Percentiles rank a stretch among this genome's conserved stretches.
phyloP scores from a whole-genome alignment of 2,888 invertebrate genomes.

The Cacoxenus indagator region DNA sequence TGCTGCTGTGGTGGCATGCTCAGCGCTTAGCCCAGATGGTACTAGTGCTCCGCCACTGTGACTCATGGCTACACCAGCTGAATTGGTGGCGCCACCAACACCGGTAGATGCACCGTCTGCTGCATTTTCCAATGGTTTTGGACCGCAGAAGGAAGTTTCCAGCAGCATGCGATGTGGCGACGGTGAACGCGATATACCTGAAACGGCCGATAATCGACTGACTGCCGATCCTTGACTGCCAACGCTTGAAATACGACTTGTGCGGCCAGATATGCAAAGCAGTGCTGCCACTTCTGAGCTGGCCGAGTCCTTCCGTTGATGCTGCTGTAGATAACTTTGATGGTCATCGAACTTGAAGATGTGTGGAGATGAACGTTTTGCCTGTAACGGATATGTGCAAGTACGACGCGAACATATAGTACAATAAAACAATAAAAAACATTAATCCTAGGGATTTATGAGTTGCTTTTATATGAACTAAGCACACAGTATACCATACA shows the following conservation, averaged over 20 bases:
- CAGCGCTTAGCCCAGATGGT: conserved; percentile 38
- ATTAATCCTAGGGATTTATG: no score
- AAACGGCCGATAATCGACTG: conserved; percentile 74
- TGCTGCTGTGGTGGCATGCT: conserved; percentile 73
- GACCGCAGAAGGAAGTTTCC: conserved; percentile 92
- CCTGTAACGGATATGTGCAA: conserved; percentile 36
- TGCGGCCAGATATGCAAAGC: conserved; percentile 82
- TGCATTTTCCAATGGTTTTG: conserved; percentile 77
- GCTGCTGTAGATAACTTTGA: conserved; percentile 72
- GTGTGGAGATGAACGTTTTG: conserved; percentile 69
- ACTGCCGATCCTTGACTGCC: conserved; percentile 83
- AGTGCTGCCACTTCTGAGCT: conserved; percentile 84
- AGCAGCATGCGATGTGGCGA: conserved; percentile 92
- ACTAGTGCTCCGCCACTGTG: conserved; percentile 42
- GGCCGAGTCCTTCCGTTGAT: conserved; percentile 80
- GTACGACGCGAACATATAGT: not conserved
- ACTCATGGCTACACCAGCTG: conserved; percentile 44
- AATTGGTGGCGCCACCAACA: conserved; percentile 38
- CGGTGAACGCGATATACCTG: conserved; percentile 79
- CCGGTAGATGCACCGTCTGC: conserved; percentile 71
- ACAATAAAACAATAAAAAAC: conserved; percentile 1
- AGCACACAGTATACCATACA: no score
- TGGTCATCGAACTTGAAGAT: conserved; percentile 72
- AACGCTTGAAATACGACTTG: conserved; percentile 85
- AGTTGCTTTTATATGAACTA: no score